phyloP scores from a whole-genome alignment of 2,888 invertebrate species.

The Polydrusus pterygomalis region DNA sequence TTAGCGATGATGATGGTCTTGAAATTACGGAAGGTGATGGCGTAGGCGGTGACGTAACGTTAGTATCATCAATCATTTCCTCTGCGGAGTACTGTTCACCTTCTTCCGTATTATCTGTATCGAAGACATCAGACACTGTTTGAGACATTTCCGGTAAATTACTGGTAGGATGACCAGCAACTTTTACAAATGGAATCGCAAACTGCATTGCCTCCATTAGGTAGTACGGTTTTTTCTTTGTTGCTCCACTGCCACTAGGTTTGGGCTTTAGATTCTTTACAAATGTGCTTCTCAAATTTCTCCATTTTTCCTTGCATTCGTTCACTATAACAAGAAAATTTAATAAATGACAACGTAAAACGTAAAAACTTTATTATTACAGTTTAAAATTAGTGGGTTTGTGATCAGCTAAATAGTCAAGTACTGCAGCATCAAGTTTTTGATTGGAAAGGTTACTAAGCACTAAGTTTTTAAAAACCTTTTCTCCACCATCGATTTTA shows the following conservation, averaged over 20 bases:
- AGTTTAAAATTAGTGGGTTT: too few species aligned
- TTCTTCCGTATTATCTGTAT: background rate
- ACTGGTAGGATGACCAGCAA: background rate
- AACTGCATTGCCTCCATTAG: conserved; percentile 45
- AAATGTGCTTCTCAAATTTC: conserved; percentile 38
- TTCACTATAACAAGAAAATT: conserved; percentile 28
- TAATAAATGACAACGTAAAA: background rate
- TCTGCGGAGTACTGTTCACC: background rate
- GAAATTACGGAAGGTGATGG: conserved; percentile 12
- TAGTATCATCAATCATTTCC: conserved; percentile 13
- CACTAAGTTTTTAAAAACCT: too few species aligned
- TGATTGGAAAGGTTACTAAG: too few species aligned
- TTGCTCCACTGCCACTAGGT: conserved; percentile 40
- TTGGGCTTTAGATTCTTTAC: conserved; percentile 39
- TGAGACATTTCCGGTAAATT: conserved; percentile 30
- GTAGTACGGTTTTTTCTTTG: conserved; percentile 36
- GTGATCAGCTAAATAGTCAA: too few species aligned
- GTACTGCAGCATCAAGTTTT: too few species aligned
- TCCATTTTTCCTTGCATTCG: conserved; percentile 49
- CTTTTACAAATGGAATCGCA: conserved; percentile 42
- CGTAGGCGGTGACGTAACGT: background rate
- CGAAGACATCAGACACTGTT: background rate
- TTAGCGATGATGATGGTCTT: too few species aligned
- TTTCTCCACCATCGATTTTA: background rate
- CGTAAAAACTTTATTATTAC: too few species aligned